Percentiles rank a stretch among this genome's conserved stretches.
phyloP scores from a whole-genome alignment of 2,113 vertebrate species.

The Cichladusa arquata region DNA sequence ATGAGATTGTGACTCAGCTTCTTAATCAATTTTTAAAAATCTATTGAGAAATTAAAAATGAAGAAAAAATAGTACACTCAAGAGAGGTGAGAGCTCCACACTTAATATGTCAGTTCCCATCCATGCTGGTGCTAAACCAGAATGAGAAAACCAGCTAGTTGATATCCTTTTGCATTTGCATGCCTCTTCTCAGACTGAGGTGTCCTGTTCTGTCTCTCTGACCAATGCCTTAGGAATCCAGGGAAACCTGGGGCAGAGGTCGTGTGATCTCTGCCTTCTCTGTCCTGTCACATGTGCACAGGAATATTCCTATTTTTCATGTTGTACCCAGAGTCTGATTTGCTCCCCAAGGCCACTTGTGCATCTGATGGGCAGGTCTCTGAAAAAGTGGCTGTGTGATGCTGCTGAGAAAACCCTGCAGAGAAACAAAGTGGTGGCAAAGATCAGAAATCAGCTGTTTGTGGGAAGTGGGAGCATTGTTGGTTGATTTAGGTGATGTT shows the following conservation, averaged over 20 bases:
- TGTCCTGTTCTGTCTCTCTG: neutral
- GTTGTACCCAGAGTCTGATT: neutral
- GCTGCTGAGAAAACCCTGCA: neutral
- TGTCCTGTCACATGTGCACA: neutral
- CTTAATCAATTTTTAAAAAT: neutral
- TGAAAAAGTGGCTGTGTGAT: neutral
- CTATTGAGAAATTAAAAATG: neutral
- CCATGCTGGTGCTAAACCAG: neutral
- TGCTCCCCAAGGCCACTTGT: neutral
- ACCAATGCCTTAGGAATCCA: neutral
- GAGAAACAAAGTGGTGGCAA: neutral
- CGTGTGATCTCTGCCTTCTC: neutral
- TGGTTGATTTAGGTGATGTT: neutral
- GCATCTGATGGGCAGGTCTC: neutral
- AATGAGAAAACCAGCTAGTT: neutral
- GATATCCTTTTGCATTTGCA: fast-evolving
- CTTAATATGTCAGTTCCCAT: neutral
- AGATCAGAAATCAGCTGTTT: neutral
- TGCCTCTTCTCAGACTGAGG: neutral
- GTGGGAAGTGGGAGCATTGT: neutral
- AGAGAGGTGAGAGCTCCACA: neutral
- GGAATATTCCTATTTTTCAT: neutral
- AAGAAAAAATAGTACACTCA: neutral
- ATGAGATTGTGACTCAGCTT: neutral
- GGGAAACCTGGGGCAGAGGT: neutral